Evolutionary conservation across 2,113 vertebrate species (phyloP).

Genomic region (Macroglossus sobrinus): DNA sequence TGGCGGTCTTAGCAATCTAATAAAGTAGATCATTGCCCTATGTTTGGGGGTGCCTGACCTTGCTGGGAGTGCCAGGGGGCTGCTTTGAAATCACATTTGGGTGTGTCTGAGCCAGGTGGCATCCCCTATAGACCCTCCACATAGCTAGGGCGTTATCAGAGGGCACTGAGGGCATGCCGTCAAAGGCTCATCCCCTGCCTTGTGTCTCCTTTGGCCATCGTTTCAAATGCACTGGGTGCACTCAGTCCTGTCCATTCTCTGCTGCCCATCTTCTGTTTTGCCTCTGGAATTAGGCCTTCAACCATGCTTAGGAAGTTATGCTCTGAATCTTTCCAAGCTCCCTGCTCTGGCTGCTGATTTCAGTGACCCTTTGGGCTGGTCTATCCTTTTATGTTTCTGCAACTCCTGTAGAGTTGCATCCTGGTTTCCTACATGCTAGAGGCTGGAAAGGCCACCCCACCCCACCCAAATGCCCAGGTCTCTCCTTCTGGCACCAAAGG

Average conservation of each 20-base stretch:
- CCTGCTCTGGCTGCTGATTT: neutral
- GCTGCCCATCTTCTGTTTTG: no score
- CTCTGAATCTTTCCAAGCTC: neutral
- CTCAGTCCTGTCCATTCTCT: neutral
- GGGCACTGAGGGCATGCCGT: rapidly evolving
- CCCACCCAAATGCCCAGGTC: neutral
- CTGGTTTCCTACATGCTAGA: neutral
- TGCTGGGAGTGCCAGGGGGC: neutral
- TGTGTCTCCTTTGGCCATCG: neutral
- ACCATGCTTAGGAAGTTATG: neutral
- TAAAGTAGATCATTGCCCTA: neutral
- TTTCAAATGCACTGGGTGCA: neutral
- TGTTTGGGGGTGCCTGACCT: neutral
- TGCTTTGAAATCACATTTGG: neutral
- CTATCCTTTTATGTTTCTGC: neutral
- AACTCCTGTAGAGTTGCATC: neutral
- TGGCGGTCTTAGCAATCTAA: neutral
- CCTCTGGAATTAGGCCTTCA: neutral
- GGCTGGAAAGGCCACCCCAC: no score
- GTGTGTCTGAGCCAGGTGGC: neutral
- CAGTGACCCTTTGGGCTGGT: neutral
- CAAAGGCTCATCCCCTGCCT: rapidly evolving
- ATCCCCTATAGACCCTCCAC: neutral
- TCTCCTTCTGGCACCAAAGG: neutral
- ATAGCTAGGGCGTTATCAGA: neutral